Conservation (phyloP, 2,888 invertebrate species). For the Stenotaenia linearis region DNA sequence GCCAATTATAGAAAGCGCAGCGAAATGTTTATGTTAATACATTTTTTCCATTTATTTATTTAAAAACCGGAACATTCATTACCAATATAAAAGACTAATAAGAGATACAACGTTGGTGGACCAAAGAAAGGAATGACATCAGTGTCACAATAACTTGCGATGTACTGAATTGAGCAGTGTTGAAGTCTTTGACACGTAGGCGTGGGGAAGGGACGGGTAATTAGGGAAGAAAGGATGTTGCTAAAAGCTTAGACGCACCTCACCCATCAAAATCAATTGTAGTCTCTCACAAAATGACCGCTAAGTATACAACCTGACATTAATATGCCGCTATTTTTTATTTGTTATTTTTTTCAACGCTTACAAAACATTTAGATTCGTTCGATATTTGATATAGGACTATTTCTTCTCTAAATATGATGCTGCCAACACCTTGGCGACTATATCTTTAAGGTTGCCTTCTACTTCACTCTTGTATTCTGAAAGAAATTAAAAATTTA, state of each 20-base stretch:
- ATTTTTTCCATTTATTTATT: too few species aligned
- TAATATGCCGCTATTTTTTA: not conserved
- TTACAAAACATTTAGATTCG: not conserved
- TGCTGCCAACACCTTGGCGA: not conserved
- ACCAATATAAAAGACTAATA: too few species aligned
- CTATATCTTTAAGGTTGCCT: not conserved
- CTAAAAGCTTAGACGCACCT: not conserved
- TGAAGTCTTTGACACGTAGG: not conserved
- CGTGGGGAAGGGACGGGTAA: not conserved
- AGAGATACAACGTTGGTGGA: not conserved
- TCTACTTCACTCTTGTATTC: slow-evolving; percentile 16
- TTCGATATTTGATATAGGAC: not conserved
- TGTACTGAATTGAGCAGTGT: not conserved
- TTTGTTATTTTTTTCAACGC: not conserved
- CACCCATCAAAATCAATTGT: not conserved
- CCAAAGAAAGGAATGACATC: not conserved
- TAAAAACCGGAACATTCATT: too few species aligned
- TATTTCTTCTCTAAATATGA: not conserved
- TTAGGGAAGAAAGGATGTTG: not conserved
- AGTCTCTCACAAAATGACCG: not conserved
- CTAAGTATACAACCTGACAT: not conserved
- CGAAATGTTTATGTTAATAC: too few species aligned
- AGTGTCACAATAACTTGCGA: not conserved
- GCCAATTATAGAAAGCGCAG: too few species aligned
- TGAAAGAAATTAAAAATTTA: not conserved